phyloP scores from a whole-genome alignment of 2,113 vertebrate species.

The Phoenicopterus ruber region DNA sequence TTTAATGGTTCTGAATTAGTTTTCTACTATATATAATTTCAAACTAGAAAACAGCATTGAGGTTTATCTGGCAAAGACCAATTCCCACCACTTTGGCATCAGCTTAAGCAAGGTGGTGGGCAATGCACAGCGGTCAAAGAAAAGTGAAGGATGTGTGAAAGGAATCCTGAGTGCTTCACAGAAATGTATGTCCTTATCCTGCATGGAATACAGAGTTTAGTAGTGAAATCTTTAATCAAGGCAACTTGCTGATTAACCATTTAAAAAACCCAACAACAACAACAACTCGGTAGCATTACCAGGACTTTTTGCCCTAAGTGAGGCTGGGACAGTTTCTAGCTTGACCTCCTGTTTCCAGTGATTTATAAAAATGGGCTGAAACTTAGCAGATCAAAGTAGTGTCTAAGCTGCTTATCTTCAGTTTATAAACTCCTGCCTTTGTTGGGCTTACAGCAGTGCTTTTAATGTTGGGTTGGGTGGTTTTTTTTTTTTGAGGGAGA shows the following conservation, averaged over 20 bases:
- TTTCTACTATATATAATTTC: neutral
- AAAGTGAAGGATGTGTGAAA: neutral
- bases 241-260: neutral
- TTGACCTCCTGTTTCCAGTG: neutral
- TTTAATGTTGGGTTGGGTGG: neutral
- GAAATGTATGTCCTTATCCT: neutral
- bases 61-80: neutral
- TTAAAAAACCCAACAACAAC: neutral
- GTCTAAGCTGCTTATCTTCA: slow-evolving; percentile 26
- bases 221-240: neutral
- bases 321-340: neutral
- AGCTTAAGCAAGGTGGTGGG: neutral
- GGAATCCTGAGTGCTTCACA: neutral
- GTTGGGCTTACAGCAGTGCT: neutral
- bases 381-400: slow-evolving; percentile 4
- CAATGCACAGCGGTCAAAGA: neutral
- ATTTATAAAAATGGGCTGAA: slow-evolving; percentile 31
- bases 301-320: neutral
- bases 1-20: neutral
- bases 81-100: neutral
- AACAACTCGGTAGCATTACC: neutral
- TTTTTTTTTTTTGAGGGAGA: neutral
- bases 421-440: slow-evolving; percentile 12
- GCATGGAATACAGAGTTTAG: neutral
- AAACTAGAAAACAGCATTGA: neutral